Conservation (phyloP, 2,888 invertebrate genomes). For the Ametastegia equiseti region DNA sequence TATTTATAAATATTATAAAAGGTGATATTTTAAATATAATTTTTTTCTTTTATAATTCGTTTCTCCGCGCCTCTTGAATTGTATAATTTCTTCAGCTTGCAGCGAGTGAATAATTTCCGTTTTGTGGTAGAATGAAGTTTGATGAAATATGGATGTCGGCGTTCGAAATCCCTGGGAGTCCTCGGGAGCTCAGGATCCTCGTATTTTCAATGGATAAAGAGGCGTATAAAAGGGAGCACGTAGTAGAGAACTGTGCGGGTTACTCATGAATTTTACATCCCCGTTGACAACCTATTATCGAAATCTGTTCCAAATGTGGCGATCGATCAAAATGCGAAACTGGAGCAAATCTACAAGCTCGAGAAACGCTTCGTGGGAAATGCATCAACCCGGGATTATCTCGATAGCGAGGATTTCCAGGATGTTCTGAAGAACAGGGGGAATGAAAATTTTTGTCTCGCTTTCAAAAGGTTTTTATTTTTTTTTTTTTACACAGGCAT, state of each 20-base stretch:
- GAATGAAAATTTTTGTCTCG: too few species aligned
- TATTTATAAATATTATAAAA: neutral
- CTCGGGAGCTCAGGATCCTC: neutral
- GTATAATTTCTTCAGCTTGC: neutral
- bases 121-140: slow-evolving; percentile 3
- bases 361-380: neutral
- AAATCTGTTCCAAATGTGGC: slow-evolving; percentile 3
- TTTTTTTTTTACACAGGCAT: too few species aligned
- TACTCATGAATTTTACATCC: slow-evolving; percentile 36
- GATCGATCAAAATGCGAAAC: slow-evolving; percentile 20
- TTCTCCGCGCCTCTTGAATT: neutral
- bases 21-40: neutral
- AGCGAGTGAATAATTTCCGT: slow-evolving; percentile 9
- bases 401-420: neutral
- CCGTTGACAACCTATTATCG: slow-evolving; percentile 38
- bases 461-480: too few species aligned
- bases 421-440: neutral
- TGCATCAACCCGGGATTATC: neutral
- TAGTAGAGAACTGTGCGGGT: neutral
- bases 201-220: slow-evolving; percentile 33
- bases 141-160: slow-evolving; percentile 25
- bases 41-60: neutral
- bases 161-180: slow-evolving; percentile 16
- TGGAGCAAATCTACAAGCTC: neutral
- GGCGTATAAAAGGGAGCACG: neutral